Base-by-base conservation (phyloP, 2,113 vertebrate species). In the Lethenteron reissneri region DNA sequence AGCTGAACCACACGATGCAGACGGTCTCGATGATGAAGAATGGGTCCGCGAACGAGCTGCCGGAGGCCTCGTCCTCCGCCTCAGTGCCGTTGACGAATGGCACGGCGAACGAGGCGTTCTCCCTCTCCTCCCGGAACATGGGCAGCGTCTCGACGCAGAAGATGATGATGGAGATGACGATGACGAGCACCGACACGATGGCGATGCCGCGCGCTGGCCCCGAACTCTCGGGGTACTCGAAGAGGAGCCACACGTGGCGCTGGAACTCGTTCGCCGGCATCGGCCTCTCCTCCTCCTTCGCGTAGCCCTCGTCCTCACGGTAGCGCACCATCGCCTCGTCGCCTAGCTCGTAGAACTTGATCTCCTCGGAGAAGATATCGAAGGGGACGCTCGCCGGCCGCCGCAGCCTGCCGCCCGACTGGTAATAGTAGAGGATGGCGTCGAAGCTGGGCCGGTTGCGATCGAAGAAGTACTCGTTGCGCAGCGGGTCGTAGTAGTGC, bases 111-210 rank as follows among this genome's bases (percentile, higher is more conserved):
- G n/a, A 25, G 64, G 14, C 8, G 80, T 99, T 92, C 0, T 91
- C 92, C 58, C 97, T 95, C 79, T 99, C 92, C 11, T 97, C 77
- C 73, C 83, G 85, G 78, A 94, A 94, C 73, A 89, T 86, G 0
- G 90, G 90, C 72, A 94, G 79, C 1, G 90, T 94, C 81, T 95
- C 89, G 70, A 94, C 74, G 75, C 89, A 94, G 84, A 94, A 94
- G 78, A 95, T 88, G 59, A 91, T 84, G 59, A 95, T 92, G 78
- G 90, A 95, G 77, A 95, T 76, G 56, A 95, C 82, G 58, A 95
- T 95, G 80, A 95, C 84, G 77, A 92, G 80, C 75, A 95, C 87
- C 1, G 89, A 92, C 77, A 92, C 84, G 74, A 94, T 84, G 72
- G 90, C 89, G 8, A 94, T 83, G 75, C 89, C 85, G 1, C 88